Conservation (phyloP, 92 coral and sea anemone species). For the Phymanthus crucifer region DNA sequence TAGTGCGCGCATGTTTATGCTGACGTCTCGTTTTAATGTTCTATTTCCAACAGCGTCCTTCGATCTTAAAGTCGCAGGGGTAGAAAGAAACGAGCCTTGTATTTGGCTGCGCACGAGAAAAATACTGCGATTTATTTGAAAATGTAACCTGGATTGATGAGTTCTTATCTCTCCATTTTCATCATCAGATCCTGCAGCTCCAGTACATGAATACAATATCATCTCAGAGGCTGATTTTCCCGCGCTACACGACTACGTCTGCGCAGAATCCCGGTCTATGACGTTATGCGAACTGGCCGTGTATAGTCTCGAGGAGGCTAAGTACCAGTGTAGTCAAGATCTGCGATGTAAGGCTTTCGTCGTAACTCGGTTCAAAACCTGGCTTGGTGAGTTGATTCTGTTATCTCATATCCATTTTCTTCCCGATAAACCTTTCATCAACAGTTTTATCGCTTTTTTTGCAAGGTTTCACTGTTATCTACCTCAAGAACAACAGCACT, state of each 20-base stretch:
- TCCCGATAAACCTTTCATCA: no score
- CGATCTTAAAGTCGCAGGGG: no score
- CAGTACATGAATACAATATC: conserved; percentile 13
- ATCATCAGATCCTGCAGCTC: neutral
- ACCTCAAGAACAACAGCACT: conserved; percentile 64
- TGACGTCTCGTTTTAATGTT: no score
- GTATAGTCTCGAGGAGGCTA: conserved; percentile 75
- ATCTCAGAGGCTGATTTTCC: conserved; percentile 83
- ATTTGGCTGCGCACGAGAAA: no score
- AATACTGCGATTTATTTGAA: no score
- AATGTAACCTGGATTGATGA: no score
- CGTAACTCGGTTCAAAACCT: conserved; percentile 58
- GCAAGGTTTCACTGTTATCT: conserved; percentile 76
- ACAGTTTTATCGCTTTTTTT: neutral
- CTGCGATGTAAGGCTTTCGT: conserved; percentile 78
- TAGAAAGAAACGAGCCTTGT: no score
- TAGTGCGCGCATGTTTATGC: no score
- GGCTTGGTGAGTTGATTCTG: conserved; percentile 71
- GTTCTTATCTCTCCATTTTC: neutral
- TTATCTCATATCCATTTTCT: no score
- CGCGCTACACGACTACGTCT: conserved; percentile 77
- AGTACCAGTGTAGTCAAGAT: conserved; percentile 71
- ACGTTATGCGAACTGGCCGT: conserved; percentile 79
- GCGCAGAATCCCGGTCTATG: conserved; percentile 63
- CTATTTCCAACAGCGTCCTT: no score